phyloP scores from a whole-genome alignment of 2,797 vertebrate species.

The Otolemur crassicaudatus region DNA sequence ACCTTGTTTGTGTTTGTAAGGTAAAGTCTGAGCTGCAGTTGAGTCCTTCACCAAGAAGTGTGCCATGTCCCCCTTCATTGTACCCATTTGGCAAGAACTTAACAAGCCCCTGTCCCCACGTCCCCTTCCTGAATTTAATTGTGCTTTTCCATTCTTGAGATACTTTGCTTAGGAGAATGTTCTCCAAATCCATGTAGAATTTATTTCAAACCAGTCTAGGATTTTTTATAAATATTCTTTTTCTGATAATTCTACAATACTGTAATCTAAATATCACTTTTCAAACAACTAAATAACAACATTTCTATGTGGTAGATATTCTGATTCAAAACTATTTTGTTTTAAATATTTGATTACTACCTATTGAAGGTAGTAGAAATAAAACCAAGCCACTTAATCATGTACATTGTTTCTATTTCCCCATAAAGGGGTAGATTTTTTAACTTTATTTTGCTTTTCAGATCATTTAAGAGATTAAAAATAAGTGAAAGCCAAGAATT shows the following conservation, averaged over 20 bases:
- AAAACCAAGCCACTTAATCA: not conserved
- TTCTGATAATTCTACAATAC: not conserved
- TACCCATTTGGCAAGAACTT: too few relatives aligned
- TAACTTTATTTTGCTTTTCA: not conserved
- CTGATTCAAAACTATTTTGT: slow-evolving; percentile 23
- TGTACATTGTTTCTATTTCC: not conserved
- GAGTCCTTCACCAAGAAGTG: too few relatives aligned
- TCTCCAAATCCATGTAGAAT: not conserved
- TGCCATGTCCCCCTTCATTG: too few relatives aligned
- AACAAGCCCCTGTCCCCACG: too few relatives aligned
- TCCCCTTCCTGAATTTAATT: too few relatives aligned
- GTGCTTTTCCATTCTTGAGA: too few relatives aligned
- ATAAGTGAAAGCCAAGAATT: not conserved
- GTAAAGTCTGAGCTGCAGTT: too few relatives aligned
- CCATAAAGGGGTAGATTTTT: not conserved
- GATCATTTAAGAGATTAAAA: slow-evolving; percentile 17
- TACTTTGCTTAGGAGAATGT: too few relatives aligned
- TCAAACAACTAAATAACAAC: not conserved
- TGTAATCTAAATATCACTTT: slow-evolving; percentile 25
- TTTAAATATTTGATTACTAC: slow-evolving; percentile 39
- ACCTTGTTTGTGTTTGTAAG: too few relatives aligned
- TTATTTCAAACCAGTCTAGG: slow-evolving; percentile 25
- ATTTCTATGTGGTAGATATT: not conserved
- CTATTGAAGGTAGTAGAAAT: not conserved
- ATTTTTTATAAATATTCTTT: not conserved